A percentile compares a stretch with the other conserved stretches of the same genome.
Conservation (phyloP, 2,888 invertebrate genomes). For the Tipula unca region DNA sequence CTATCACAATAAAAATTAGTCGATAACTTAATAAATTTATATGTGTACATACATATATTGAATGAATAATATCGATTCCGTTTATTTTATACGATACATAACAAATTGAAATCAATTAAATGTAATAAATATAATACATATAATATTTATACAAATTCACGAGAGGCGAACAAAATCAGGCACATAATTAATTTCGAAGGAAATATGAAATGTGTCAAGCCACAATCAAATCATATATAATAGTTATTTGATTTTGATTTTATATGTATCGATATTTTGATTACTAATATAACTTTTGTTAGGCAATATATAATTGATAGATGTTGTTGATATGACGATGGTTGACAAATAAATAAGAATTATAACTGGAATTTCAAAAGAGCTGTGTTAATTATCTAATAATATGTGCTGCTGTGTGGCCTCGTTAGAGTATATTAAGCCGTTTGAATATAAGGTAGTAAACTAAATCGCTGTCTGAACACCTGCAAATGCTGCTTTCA, state of each 20-base stretch:
- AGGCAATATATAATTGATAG: background rate
- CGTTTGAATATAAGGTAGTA: background rate
- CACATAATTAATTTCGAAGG: background rate
- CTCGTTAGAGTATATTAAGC: background rate
- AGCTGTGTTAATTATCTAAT: background rate
- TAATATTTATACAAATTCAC: background rate
- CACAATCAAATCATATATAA: background rate
- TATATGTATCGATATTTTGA: background rate
- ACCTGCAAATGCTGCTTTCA: background rate
- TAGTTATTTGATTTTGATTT: background rate
- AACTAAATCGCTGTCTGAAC: background rate
- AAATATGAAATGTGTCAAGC: background rate
- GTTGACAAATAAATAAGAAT: background rate
- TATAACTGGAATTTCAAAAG: background rate
- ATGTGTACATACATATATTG: background rate
- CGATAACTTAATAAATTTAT: background rate
- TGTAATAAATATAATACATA: background rate
- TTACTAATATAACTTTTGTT: background rate
- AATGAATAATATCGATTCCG: background rate
- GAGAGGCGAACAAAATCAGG: background rate
- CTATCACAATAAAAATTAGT: background rate
- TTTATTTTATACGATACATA: background rate
- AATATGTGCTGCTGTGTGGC: background rate
- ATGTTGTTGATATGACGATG: background rate
- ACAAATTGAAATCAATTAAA: constrained; percentile 14